phyloP scores from a whole-genome alignment of 1,140 invertebrate genomes.

The Pentalonia nigronervosa region DNA sequence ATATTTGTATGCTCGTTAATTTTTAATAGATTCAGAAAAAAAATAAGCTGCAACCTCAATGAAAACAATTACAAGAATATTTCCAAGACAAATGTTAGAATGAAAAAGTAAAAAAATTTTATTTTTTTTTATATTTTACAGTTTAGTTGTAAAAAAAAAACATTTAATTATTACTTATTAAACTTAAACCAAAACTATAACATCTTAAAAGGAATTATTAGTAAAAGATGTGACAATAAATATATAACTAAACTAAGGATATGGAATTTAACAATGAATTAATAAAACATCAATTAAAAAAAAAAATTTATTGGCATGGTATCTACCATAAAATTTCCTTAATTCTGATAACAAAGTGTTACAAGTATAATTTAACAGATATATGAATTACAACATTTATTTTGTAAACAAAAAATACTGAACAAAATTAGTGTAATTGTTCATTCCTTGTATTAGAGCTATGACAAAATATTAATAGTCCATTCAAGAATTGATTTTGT shows the following conservation, averaged over 20 bases:
- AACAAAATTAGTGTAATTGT: background rate
- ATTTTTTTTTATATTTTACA: too few relatives aligned
- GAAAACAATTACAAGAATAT: background rate
- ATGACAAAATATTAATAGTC: constrained; percentile 22
- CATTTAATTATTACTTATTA: background rate
- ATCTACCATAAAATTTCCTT: background rate
- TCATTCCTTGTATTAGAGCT: background rate
- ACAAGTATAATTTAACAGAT: background rate
- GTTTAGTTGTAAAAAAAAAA: too few relatives aligned
- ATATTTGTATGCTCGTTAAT: background rate
- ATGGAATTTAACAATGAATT: background rate
- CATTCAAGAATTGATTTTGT: constrained; percentile 21
- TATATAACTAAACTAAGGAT: background rate
- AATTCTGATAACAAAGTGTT: constrained; percentile 31
- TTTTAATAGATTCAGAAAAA: background rate
- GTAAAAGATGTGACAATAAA: too few relatives aligned
- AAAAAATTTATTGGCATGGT: background rate
- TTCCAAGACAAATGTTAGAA: background rate
- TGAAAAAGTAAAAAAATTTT: background rate
- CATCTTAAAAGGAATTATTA: background rate
- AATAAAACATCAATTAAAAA: background rate
- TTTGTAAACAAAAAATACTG: background rate
- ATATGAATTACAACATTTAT: constrained; percentile 5
- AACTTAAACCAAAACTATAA: background rate
- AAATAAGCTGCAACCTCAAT: too few relatives aligned